phyloP scores from a whole-genome alignment of 2,797 vertebrate genomes.

The Poeciliopsis paucimaculata region DNA sequence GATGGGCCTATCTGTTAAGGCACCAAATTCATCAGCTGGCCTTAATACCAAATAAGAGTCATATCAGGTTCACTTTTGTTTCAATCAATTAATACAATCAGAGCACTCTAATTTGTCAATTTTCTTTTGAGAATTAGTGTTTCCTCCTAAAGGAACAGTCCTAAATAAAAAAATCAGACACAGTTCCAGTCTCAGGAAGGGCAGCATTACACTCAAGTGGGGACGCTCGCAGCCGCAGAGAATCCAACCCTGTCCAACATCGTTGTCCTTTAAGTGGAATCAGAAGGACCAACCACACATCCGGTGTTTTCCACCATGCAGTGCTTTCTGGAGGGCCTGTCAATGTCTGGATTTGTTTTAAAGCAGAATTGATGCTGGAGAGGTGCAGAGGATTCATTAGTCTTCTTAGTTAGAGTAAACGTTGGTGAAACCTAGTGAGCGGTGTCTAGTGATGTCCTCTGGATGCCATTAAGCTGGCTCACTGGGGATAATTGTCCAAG shows the following conservation, averaged over 20 bases:
- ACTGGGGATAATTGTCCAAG: slow-evolving; percentile 84
- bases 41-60: slow-evolving; percentile 63
- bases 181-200: neutral
- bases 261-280: neutral
- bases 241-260: neutral
- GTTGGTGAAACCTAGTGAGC: slow-evolving; percentile 56
- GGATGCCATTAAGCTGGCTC: slow-evolving; percentile 82
- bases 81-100: slow-evolving; percentile 1
- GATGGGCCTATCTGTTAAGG: slow-evolving; percentile 28
- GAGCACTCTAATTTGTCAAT: neutral
- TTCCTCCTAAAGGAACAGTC: neutral
- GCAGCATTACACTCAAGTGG: neutral
- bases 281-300: slow-evolving; percentile 39
- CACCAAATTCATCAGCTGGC: slow-evolving; percentile 39
- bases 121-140: slow-evolving; percentile 12
- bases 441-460: slow-evolving; percentile 77
- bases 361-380: slow-evolving; percentile 12
- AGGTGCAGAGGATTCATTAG: slow-evolving; percentile 45
- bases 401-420: slow-evolving; percentile 46
- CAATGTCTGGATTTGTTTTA: slow-evolving; percentile 26
- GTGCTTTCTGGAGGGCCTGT: slow-evolving; percentile 18
- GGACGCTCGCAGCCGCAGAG: neutral
- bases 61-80: slow-evolving; percentile 50
- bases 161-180: neutral
- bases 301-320: slow-evolving; percentile 36